A percentile compares a stretch with the other conserved stretches of the same genome.
Evolutionary conservation across 2,888 invertebrate genomes (phyloP).

Genomic region (Eustalomyia histrio): DNA sequence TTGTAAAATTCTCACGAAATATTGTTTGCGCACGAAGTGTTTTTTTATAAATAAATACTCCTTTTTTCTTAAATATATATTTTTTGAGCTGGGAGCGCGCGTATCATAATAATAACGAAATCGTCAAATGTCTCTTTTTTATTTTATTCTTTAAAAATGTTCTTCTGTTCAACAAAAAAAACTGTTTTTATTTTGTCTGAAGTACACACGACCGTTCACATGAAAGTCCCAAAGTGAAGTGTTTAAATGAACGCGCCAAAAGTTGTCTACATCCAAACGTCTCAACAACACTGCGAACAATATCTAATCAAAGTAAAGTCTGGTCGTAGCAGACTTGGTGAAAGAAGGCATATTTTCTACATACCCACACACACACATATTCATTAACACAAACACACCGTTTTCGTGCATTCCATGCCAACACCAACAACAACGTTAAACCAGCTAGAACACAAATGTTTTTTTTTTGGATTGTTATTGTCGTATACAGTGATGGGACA

Average conservation of each 20-base stretch:
- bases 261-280: slow-evolving; percentile 53
- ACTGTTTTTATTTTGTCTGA: neutral
- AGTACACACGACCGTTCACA: slow-evolving; percentile 60
- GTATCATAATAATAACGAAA: slow-evolving; percentile 23
- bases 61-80: slow-evolving; percentile 19
- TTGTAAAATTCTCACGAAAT: slow-evolving; percentile 28
- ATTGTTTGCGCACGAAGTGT: slow-evolving; percentile 6
- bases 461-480: neutral
- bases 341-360: slow-evolving; percentile 32
- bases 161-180: slow-evolving; percentile 10
- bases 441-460: neutral
- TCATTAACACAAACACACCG: neutral
- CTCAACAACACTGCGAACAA: slow-evolving; percentile 37
- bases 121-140: slow-evolving; percentile 43
- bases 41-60: slow-evolving; percentile 17
- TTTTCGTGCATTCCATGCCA: neutral
- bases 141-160: too few species aligned
- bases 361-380: slow-evolving; percentile 9
- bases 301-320: slow-evolving; percentile 35
- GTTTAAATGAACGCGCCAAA: slow-evolving; percentile 61
- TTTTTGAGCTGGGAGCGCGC: slow-evolving; percentile 52
- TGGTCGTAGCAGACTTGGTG: slow-evolving; percentile 21
- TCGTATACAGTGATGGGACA: too few species aligned
- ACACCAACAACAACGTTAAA: neutral
- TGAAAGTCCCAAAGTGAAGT: slow-evolving; percentile 65